A percentile compares a stretch with the other conserved stretches of the same genome.
These are phyloP conservation scores for Tetanocera ferruginea DNA, from an alignment of 2,888 invertebrate species.

Conservation along the genomic window DNA sequence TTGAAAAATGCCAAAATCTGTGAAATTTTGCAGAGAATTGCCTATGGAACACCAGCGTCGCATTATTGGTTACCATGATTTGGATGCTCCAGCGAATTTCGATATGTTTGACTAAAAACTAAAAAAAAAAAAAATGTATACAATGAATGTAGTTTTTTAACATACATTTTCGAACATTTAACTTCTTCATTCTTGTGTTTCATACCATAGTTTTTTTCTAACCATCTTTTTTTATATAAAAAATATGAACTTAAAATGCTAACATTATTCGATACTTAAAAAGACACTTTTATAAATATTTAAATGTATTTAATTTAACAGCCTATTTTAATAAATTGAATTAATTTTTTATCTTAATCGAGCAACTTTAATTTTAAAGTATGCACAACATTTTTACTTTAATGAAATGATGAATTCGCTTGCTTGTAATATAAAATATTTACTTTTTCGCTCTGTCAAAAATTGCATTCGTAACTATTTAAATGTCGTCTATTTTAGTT, in stretches of 20 bases:
- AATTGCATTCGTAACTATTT: neutral
- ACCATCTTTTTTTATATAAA: neutral
- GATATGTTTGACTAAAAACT: slow-evolving; percentile 76
- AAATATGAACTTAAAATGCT: neutral
- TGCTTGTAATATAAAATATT: too few relatives aligned
- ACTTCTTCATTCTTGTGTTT: neutral
- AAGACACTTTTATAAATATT: neutral
- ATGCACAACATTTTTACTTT: too few relatives aligned
- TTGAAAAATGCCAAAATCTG: slow-evolving; percentile 60
- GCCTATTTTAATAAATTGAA: neutral
- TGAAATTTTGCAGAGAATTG: slow-evolving; percentile 74
- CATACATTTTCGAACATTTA: neutral
- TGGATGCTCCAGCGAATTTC: slow-evolving; percentile 87
- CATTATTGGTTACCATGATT: slow-evolving; percentile 89
- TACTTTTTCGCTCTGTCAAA: neutral
- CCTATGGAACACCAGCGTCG: slow-evolving; percentile 80
- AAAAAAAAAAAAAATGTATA: slow-evolving; percentile 26
- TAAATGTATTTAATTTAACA: slow-evolving; percentile 1
- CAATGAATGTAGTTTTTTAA: neutral
- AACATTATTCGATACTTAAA: neutral
- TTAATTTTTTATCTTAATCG: neutral
- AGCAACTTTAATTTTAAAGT: neutral
- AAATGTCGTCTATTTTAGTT: neutral
- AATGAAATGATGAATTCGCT: too few relatives aligned
- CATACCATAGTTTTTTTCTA: neutral